Base-by-base conservation (phyloP, 2,888 invertebrate genomes). In the Drosophila kambysellisi region DNA sequence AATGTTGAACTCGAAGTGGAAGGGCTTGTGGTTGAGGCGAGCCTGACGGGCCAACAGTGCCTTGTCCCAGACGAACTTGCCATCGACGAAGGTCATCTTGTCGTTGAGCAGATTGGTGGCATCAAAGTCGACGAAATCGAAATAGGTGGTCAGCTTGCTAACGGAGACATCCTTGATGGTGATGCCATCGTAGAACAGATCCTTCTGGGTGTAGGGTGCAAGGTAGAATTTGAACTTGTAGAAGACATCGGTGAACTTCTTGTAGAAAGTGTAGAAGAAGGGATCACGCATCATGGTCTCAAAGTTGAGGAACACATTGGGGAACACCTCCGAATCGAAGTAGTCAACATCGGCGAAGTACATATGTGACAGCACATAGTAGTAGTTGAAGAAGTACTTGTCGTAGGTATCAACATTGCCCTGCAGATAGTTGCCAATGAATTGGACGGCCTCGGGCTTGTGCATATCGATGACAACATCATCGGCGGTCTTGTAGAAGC, bases 221-320 rank as follows among this genome's bases (percentile, higher is more conserved):
- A 95, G 92, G 76, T 94, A 94, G 74, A 92, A 90, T 90, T 95
- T 95, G 94, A 95, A 96, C 54, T 95, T 94, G 77, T 94, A 92
- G 89, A 95, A 94, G 54, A 94, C 93, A 69, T 94, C 92, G 54
- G 94, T 88, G 74, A 96, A 93, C 68, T 95, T 95, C 92, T 96
- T 95, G 91, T 95, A 95, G 70, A 96, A 93, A 78, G 95, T 94
- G 92, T 95, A 97, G 94, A 96, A 96, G 53, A 95, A 94, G 30
- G 96, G 96, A 91, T 97, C 96, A 76, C 96, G 95, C 77, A 96
- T 93, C 82, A 95, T 94, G 7, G 96, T 96, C 87, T 95, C 94
- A 88, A 95, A 95, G 76, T 94, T 94, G 83, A 96, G 95, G 76
- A 96, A 92, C 3, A 95, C 94, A 12, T 95, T 94, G n/a, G 96